Conservation (phyloP, 2,888 invertebrate species). For the Tortricodes alternella region DNA sequence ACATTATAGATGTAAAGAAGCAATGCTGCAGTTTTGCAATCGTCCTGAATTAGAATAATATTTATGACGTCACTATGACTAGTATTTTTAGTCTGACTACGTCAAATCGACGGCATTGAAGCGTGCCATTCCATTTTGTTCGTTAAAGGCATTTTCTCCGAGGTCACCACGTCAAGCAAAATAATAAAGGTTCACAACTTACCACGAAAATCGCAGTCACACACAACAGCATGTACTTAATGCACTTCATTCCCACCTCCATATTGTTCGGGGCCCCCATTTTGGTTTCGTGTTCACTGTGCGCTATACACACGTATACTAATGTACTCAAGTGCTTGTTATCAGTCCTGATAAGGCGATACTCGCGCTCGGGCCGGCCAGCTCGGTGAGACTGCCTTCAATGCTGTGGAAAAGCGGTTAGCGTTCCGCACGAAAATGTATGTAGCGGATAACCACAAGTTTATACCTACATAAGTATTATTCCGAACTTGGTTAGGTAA, state of each 20-base stretch:
- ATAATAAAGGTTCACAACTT: constrained; percentile 60
- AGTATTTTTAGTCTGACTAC: too few relatives aligned
- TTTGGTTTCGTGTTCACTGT: constrained; percentile 19
- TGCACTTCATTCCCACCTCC: constrained; percentile 87
- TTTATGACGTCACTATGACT: too few relatives aligned
- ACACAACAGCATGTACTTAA: constrained; percentile 89
- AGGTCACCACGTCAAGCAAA: neutral
- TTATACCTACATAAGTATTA: too few relatives aligned
- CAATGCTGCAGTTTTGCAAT: too few relatives aligned
- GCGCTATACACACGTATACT: constrained; percentile 33
- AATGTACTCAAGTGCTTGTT: constrained; percentile 41
- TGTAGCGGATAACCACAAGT: neutral
- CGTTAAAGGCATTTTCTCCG: too few relatives aligned
- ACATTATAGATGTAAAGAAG: too few relatives aligned
- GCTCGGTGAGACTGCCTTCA: constrained; percentile 36
- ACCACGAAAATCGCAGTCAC: constrained; percentile 91
- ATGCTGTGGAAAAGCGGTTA: constrained; percentile 44
- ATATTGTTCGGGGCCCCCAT: constrained; percentile 67
- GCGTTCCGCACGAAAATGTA: constrained; percentile 5
- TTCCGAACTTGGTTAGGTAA: neutral
- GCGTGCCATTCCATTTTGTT: too few relatives aligned
- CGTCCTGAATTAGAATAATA: too few relatives aligned
- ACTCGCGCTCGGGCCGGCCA: constrained; percentile 36
- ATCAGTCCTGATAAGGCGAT: constrained; percentile 46
- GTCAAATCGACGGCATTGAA: too few relatives aligned